Conservation (phyloP, 2,797 vertebrate species). For the Aeoliscus strigatus region DNA sequence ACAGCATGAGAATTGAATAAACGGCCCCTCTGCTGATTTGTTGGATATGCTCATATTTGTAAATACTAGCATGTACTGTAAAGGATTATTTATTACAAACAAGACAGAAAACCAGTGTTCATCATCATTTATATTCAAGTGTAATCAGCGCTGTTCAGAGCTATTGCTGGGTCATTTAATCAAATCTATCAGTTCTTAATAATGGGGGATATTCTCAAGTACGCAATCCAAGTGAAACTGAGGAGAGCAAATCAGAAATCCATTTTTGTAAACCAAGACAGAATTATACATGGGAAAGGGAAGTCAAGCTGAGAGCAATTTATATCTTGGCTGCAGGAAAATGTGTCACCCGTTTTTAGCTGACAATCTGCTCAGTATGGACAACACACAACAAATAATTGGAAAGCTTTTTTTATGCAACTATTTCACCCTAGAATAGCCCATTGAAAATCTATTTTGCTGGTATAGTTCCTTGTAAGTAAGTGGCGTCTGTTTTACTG, state of each 20-base stretch:
- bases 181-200: neutral
- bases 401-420: no score
- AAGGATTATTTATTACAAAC: slow-evolving; percentile 13
- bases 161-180: no score
- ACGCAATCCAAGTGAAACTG: slow-evolving; percentile 3
- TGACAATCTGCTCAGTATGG: neutral
- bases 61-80: slow-evolving; percentile 21
- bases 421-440: no score
- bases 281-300: slow-evolving; percentile 1
- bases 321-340: slow-evolving; percentile 16
- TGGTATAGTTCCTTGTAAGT: no score
- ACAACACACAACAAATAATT: neutral
- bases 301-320: slow-evolving; percentile 11
- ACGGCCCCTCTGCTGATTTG: slow-evolving; percentile 38
- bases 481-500: no score
- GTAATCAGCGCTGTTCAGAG: slow-evolving; percentile 3
- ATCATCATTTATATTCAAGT: slow-evolving; percentile 18
- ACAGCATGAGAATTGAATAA: slow-evolving; percentile 43
- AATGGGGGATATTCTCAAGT: slow-evolving; percentile 10
- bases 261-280: neutral
- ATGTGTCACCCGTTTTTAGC: slow-evolving; percentile 2
- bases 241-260: slow-evolving; percentile 3
- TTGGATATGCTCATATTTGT: slow-evolving; percentile 24
- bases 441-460: no score
- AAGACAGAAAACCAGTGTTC: no score